Base-by-base conservation (phyloP, 2,113 vertebrate species). In the Macquaria ambigua region DNA sequence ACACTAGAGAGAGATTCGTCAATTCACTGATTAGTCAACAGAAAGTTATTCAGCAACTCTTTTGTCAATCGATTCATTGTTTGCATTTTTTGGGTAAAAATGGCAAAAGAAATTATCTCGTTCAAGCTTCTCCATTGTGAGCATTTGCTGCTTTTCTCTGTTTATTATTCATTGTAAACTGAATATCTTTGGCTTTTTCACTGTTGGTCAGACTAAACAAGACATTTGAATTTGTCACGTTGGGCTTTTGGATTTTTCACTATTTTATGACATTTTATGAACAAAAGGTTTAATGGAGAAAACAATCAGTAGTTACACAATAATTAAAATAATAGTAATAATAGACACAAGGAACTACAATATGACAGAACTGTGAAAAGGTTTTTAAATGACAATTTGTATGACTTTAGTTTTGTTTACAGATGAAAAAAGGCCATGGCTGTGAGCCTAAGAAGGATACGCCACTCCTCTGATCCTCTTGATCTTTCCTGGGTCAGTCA, bases 401-500 rank as follows among this genome's bases (percentile, higher is more conserved):
- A 21, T 39, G 8, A 39, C 37, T n/a, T 37, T 2, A 43, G 3
- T 14, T 52, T 50, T 21, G 39, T 66, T 34, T 25, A 28, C 14
- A 67, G 41, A n/a, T 48, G 14, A 39, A 34, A 55, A 37, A n/a
- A 7, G 25, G 10, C 23, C 10, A 50, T 43, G 2, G 11, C 4
- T 37, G 39, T 34, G 59, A 64, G 28, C 12, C 4, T 62, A 48
- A 39, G 75, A 96, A 97, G 97, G 98, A 99, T 99, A 99, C 98
- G 98, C 98, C 25, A 96, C 94, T 93, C 98, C 98, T 94, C 98
- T 94, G 84, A 99, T 98, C 23, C 98, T 96, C 89, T 98, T 99
- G 93, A 99, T 98, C 94, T 99, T 99, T 48, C 97, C 98, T 0
- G 97, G 96, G 53, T 99, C 98, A 1, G 96, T 97, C 70, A 99